Base-by-base conservation (phyloP, 2,113 vertebrate species). In the Catharus bicknelli region DNA sequence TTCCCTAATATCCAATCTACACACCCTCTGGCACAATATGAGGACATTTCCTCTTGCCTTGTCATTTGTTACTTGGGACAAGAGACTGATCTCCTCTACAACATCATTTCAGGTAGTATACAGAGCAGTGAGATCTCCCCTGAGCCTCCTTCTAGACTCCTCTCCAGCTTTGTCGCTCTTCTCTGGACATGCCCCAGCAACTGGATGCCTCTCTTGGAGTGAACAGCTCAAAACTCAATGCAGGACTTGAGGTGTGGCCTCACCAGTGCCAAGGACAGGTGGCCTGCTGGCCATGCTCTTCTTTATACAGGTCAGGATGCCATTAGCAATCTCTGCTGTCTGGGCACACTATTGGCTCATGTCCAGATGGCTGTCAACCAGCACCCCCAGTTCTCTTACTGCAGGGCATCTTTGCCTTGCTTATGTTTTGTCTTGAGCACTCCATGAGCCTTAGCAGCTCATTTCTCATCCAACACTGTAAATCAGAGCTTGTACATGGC, bases 161-260 rank as follows among this genome's bases (percentile, higher is more conserved):
- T 59, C 17, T 36, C 14, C n/a, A 54, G 2, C 23, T 50, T 48
- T 11, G 1, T 29, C 48, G 23, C 15, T 5, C 30, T 76, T 54
- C 63, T 86, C 18, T 58, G 30, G 6, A 30, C 22, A 10, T 0
- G 1, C 6, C 59, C 3, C 45, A 76, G 16, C 10, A 43, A 7
- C 18, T 70, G 7, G 0, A 18, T 27, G 19, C 29, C 12, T 47
- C 32, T 75, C n/a, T 23, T 77, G 21, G 13, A 32, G 21, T 36
- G 25, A 40, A 7, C 1, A 5, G 6, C 42, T 57, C 34, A 67
- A 69, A 90, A 55, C 25, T 30, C 21, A 61, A 11, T 4, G 13
- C 10, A 61, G 13, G 3, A 15, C 14, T 55, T 0, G 0, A 50
- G 16, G 9, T 59, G 14, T 2, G 1, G 15, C 17, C 32, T 82